Percentiles rank a stretch among this genome's conserved stretches.
Conservation (phyloP, 2,797 vertebrate genomes). For the Chelonia mydas region DNA sequence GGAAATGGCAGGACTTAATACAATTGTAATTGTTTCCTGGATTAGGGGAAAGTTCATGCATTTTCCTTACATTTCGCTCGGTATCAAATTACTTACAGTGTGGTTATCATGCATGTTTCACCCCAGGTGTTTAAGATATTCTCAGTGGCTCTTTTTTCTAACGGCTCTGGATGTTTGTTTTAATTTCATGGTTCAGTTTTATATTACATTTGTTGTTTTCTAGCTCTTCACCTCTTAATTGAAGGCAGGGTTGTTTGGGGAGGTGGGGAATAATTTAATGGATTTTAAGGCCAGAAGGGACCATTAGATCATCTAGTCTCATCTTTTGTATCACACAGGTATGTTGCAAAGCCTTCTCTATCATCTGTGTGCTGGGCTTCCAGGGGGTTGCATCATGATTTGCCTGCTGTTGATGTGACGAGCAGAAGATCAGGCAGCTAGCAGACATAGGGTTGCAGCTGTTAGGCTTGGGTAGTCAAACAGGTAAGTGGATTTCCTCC, state of each 20-base stretch:
- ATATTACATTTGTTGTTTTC: background rate
- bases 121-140: background rate
- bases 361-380: accelerated
- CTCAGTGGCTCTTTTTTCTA: background rate
- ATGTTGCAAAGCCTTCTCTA: background rate
- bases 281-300: background rate
- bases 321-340: background rate
- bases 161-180: background rate
- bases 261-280: background rate
- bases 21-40: background rate
- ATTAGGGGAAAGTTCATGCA: background rate
- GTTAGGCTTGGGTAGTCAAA: background rate
- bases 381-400: background rate
- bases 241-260: background rate
- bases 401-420: background rate
- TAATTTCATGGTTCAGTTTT: background rate
- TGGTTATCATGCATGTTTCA: background rate
- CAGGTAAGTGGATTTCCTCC: background rate
- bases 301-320: background rate
- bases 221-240: too few species aligned
- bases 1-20: background rate
- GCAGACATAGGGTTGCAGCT: background rate
- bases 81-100: background rate
- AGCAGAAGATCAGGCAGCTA: background rate
- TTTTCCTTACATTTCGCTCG: background rate